Evolutionary conservation across 2,797 vertebrate species (phyloP), one percentile per base, ranked within the genome.

Genomic region (Mus minutoides): DNA sequence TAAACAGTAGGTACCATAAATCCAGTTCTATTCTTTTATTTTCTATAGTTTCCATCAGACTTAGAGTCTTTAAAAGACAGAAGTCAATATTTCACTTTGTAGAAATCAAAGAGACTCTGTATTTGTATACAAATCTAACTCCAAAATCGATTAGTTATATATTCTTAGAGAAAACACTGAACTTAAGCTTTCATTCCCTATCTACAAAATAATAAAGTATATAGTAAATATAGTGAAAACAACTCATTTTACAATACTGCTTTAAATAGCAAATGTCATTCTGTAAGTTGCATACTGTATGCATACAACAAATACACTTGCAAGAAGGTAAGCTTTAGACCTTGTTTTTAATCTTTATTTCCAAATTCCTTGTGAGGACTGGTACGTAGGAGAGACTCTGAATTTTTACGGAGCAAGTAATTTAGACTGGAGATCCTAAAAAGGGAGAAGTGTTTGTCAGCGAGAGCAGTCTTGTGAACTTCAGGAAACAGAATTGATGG

Each of bases 211-310:
- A 12, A 34, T 54, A 73, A 78, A 34, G 46, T 71, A 31, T 43
- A 75, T 4, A 54, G 56, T 60, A 34, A 79, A 60, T 43, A 75
- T 6, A 54, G 56, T 60, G 26, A 79, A 60, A 90, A 34, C 5
- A 62, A 56, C 13, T 54, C 43, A 88, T 8, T 91, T 79, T 52
- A 90, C 6, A 90, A 22, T 67, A 60, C 62, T 46, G 87, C n/a
- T 49, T 84, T 46, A 80, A 94, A 31, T 37, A 83, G 88, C 17
- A 88, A 88, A 86, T 56, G 60, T 3, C 80, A 88, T 82, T 90
- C 75, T 78, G 1, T 62, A 77, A 73, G 16, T 29, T 78, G 52
- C 49, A 79, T 54, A 37, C 31, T 85, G 3, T 11, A n/a, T n/a
- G n/a, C n/a, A n/a, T n/a, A 88, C 75, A 91, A 71, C 54, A 91